Base-by-base conservation (phyloP, 2,113 vertebrate species). In the Strix uralensis region DNA sequence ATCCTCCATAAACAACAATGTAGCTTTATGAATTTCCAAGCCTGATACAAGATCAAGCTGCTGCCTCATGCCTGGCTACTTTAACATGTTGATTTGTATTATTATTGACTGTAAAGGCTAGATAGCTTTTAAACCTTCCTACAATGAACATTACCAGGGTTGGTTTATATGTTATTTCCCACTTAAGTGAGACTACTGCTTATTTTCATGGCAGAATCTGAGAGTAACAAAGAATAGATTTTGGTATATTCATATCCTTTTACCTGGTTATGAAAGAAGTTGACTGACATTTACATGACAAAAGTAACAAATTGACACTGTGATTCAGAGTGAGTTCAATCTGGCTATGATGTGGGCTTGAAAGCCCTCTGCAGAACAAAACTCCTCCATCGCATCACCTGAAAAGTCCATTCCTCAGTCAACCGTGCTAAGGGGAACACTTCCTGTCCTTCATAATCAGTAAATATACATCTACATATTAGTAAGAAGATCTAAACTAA, bases 301-400 rank as follows among this genome's bases (percentile, higher is more conserved):
- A 51, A 85, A 67, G 23, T 30, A 55, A 47, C 11, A 89, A 69
- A 91, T 15, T 6, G 19, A 40, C 46, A 8, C 11, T 27, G 38
- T 38, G 10, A 13, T 63, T 72, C 66, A 34, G 22, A 59, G 25
- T 9, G n/a, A 63, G 32, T 32, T 92, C 27, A 51, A 5, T 61
- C 10, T 57, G 90, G 57, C 15, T 0, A 0, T 16, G 34, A 34
- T 38, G 12, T 6, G 17, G 78, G 42, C 34, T 63, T 17, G 2
- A 47, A 27, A 79, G 8, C 17, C 8, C 38, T 73, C 59, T 65
- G 40, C 61, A 87, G 47, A 93, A 40, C 13, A 70, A 46, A 63
- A 27, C 27, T 55, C 11, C 20, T 52, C 36, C 32, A 47, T 42
- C 15, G 2, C 14, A 5, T 52, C 11, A 47, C 30, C 52, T 63